These are phyloP conservation scores for Drosophila melanica DNA, from an alignment of 1,140 invertebrate species.

Conservation along the genomic window DNA sequence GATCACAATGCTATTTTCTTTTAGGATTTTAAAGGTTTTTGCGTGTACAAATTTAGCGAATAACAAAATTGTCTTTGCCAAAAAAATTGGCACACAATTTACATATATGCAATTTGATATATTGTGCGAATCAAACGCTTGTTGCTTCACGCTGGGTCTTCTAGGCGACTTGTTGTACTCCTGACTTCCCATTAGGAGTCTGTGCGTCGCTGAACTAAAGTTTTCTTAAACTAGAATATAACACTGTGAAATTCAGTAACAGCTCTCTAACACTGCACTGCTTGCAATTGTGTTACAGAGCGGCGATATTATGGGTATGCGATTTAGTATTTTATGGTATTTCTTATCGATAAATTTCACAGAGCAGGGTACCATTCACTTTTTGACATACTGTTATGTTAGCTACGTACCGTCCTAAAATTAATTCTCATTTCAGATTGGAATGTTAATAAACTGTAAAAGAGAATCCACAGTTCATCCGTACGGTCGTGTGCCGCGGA, in stretches of 20 bases:
- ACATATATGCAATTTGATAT: too few species aligned
- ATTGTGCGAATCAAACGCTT: too few species aligned
- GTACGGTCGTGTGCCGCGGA: slow-evolving; percentile 35
- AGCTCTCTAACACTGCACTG: background rate
- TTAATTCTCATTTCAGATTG: slow-evolving; percentile 10
- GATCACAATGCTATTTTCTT: too few species aligned
- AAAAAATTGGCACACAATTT: too few species aligned
- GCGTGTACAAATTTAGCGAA: too few species aligned
- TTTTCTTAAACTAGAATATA: background rate
- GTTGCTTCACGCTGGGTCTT: too few species aligned
- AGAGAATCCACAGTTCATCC: slow-evolving; percentile 29
- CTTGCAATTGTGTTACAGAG: background rate
- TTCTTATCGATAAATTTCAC: background rate
- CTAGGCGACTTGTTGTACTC: too few species aligned
- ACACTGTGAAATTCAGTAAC: background rate
- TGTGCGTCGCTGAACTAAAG: background rate
- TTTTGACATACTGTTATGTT: slow-evolving; percentile 16
- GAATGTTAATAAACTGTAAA: slow-evolving; percentile 35
- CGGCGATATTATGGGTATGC: background rate
- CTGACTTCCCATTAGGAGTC: too few species aligned
- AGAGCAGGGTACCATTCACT: background rate
- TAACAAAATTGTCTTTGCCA: too few species aligned
- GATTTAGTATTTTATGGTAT: slow-evolving; percentile 7
- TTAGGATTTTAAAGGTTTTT: too few species aligned
- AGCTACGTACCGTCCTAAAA: background rate